Evolutionary conservation across 2,797 vertebrate genomes (phyloP).

Genomic region (Mormyrus proboscirostris): DNA sequence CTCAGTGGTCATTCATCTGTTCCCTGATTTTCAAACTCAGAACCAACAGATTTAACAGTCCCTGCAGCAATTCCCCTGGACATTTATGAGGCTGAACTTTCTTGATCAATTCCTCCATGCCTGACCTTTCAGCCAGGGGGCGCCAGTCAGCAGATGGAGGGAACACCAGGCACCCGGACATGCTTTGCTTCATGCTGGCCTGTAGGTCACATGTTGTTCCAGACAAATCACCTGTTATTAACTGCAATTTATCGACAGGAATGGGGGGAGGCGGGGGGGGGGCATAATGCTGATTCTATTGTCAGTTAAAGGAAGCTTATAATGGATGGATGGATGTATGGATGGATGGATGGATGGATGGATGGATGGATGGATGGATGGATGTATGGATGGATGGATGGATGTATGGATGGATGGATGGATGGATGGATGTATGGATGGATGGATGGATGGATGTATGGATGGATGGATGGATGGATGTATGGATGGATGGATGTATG

Average conservation of each 20-base stretch:
- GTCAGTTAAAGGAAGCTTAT: neutral
- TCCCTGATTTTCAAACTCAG: neutral
- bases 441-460: neutral
- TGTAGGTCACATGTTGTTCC: neutral
- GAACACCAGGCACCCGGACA: neutral
- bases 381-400: conserved; percentile 2
- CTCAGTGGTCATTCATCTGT: neutral
- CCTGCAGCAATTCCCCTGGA: neutral
- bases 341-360: too few species aligned
- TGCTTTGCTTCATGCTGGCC: neutral
- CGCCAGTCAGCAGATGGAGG: neutral
- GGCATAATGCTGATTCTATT: neutral
- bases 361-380: too few species aligned
- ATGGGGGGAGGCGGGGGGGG: neutral
- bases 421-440: neutral
- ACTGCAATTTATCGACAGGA: neutral
- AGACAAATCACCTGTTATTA: neutral
- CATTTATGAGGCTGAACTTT: neutral
- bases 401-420: too few species aligned
- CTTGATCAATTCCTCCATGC: neutral
- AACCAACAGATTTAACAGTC: neutral
- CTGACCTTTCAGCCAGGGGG: neutral
- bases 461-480: neutral
- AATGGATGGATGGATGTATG: conserved; percentile 3
- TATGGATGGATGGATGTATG: neutral